phyloP scores from a whole-genome alignment of 2,113 vertebrate species.

The Carollia perspicillata region DNA sequence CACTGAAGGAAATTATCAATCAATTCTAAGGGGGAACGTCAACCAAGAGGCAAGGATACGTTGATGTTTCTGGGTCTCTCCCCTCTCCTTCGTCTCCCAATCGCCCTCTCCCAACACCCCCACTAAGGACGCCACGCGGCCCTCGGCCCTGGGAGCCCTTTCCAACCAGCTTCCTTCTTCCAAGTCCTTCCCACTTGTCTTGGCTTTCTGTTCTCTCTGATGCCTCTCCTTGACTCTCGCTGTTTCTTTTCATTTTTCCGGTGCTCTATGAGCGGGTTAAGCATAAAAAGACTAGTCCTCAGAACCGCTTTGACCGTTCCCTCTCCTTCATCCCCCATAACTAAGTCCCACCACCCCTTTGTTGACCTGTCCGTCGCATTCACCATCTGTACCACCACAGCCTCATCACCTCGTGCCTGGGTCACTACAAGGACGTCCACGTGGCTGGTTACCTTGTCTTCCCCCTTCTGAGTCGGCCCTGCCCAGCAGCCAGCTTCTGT shows the following conservation, averaged over 20 bases:
- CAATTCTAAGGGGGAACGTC: not conserved
- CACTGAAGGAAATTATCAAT: conserved; percentile 34
- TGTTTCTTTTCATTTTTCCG: conserved; percentile 93
- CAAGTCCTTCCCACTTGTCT: conserved; percentile 95
- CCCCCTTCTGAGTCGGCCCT: not conserved
- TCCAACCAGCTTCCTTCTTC: conserved; percentile 95
- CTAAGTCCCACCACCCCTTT: not conserved
- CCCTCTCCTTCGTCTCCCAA: conserved; percentile 88
- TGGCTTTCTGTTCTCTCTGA: conserved; percentile 92
- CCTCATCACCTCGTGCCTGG: not conserved
- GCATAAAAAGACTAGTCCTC: not conserved
- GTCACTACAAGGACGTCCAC: not conserved
- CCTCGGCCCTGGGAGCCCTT: conserved; percentile 89
- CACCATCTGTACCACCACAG: rapidly evolving
- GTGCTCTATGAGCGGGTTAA: conserved; percentile 80
- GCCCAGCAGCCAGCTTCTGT: rapidly evolving
- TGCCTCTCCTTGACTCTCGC: conserved; percentile 90
- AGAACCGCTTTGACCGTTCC: not conserved
- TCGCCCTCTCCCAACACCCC: conserved; percentile 94
- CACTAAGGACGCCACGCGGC: conserved; percentile 90
- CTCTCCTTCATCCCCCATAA: too few relatives aligned
- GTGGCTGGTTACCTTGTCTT: rapidly evolving
- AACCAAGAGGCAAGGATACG: not conserved
- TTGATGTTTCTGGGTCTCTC: conserved; percentile 92
- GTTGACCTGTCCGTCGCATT: not conserved